Conservation (phyloP, 1,140 invertebrate genomes). For the Drosophila ogumai region DNA sequence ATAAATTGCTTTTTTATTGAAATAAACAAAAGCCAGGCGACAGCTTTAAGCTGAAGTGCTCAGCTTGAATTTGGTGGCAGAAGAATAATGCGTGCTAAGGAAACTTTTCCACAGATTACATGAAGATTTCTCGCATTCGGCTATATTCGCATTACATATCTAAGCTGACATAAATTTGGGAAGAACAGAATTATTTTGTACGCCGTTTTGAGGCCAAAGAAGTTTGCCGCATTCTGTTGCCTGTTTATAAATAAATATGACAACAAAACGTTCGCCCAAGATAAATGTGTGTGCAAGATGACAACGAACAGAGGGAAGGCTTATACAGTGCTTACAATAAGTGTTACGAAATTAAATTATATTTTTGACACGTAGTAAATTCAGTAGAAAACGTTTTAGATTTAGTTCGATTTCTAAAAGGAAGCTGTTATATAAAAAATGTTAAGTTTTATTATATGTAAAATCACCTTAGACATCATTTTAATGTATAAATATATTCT, state of each 20-base stretch:
- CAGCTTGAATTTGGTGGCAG: constrained; percentile 24
- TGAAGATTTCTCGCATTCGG: constrained; percentile 14
- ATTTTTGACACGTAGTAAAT: too few species aligned
- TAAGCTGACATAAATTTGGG: constrained; percentile 48
- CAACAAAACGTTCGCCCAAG: constrained; percentile 45
- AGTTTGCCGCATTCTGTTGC: constrained; percentile 64
- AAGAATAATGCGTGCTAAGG: constrained; percentile 1
- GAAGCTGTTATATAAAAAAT: too few species aligned
- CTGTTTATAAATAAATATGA: constrained; percentile 74
- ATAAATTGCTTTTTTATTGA: constrained; percentile 57
- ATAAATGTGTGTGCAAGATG: constrained; percentile 40
- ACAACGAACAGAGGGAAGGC: constrained; percentile 4
- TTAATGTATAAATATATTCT: background rate
- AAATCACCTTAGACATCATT: too few species aligned
- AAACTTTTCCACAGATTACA: constrained; percentile 34
- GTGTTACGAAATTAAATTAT: too few species aligned
- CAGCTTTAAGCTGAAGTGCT: constrained; percentile 30
- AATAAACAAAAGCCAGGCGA: constrained; percentile 44
- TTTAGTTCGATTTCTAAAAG: background rate
- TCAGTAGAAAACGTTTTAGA: background rate
- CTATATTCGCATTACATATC: constrained; percentile 28
- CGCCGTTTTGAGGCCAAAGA: constrained; percentile 61
- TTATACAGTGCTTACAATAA: constrained; percentile 15
- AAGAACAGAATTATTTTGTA: constrained; percentile 36
- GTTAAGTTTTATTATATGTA: background rate